phyloP scores from a whole-genome alignment of 92 coral and sea anemone species.

The Diadumene lineata region DNA sequence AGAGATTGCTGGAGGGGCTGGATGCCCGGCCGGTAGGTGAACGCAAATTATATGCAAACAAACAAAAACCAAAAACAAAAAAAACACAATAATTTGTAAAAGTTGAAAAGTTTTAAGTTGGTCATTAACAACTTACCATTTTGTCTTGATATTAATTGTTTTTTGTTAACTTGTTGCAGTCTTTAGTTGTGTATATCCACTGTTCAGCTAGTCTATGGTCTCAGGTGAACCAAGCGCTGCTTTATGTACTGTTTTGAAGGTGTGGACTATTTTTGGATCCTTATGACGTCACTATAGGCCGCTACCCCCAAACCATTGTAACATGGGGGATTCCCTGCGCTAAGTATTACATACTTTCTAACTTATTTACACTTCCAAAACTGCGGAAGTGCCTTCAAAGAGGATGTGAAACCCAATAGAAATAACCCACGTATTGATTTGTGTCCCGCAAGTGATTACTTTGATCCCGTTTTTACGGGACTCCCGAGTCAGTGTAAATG shows the following conservation, averaged over 20 bases:
- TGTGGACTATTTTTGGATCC: not conserved
- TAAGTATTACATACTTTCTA: not conserved
- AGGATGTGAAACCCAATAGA: conserved; percentile 1
- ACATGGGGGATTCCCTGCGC: not conserved
- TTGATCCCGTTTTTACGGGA: too few species aligned
- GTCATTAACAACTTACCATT: not conserved
- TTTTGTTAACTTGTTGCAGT: not conserved
- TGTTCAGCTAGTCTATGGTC: not conserved
- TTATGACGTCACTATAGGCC: not conserved
- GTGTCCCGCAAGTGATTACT: not conserved
- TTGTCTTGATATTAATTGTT: not conserved
- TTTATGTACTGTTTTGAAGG: not conserved
- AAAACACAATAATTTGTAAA: too few species aligned
- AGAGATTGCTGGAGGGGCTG: not conserved
- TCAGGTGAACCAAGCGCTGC: not conserved
- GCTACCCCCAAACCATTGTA: not conserved
- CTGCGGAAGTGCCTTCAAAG: not conserved
- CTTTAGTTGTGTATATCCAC: not conserved
- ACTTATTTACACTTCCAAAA: not conserved
- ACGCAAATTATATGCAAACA: not conserved
- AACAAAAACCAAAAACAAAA: not conserved
- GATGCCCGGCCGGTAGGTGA: not conserved
- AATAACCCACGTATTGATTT: not conserved
- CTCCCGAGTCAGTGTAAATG: too few species aligned
- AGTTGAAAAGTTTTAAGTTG: not conserved